These are phyloP conservation scores for Drosophila austrosaltans DNA, from an alignment of 2,888 invertebrate genomes.

Conservation along the genomic window DNA sequence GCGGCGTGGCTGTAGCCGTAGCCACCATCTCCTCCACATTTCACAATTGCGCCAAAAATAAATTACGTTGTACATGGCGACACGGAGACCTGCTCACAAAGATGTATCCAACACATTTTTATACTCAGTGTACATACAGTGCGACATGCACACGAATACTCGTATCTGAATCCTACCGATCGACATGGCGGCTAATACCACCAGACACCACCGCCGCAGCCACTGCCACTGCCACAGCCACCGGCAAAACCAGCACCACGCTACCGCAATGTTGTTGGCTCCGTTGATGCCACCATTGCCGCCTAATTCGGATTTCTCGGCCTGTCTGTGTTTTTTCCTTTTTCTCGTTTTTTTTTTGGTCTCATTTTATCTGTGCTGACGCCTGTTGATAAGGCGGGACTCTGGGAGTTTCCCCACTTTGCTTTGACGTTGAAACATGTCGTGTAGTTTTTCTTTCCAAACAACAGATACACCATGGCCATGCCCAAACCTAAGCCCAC, in stretches of 20 bases:
- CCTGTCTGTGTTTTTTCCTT: slow-evolving; percentile 38
- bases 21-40: slow-evolving; percentile 25
- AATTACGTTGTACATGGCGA: slow-evolving; percentile 59
- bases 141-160: slow-evolving; percentile 32
- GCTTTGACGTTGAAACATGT: slow-evolving; percentile 63
- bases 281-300: slow-evolving; percentile 8
- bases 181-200: slow-evolving; percentile 47
- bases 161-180: slow-evolving; percentile 50
- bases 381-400: slow-evolving; percentile 60
- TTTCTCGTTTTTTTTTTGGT: slow-evolving; percentile 19
- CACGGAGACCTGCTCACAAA: slow-evolving; percentile 47
- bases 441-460: slow-evolving; percentile 65
- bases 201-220: slow-evolving; percentile 23
- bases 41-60: slow-evolving; percentile 68
- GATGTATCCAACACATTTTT: slow-evolving; percentile 46
- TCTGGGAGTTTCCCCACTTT: slow-evolving; percentile 11
- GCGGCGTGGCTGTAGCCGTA: slow-evolving; percentile 37
- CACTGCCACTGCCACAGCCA: background rate
- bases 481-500: background rate
- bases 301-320: slow-evolving; percentile 57
- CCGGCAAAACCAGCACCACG: slow-evolving; percentile 5
- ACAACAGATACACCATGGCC: slow-evolving; percentile 31
- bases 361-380: slow-evolving; percentile 51
- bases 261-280: slow-evolving; percentile 2
- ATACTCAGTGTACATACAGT: slow-evolving; percentile 17